These are phyloP conservation scores for Pheosia gnoma DNA, from an alignment of 2,888 invertebrate genomes.

Conservation along the genomic window DNA sequence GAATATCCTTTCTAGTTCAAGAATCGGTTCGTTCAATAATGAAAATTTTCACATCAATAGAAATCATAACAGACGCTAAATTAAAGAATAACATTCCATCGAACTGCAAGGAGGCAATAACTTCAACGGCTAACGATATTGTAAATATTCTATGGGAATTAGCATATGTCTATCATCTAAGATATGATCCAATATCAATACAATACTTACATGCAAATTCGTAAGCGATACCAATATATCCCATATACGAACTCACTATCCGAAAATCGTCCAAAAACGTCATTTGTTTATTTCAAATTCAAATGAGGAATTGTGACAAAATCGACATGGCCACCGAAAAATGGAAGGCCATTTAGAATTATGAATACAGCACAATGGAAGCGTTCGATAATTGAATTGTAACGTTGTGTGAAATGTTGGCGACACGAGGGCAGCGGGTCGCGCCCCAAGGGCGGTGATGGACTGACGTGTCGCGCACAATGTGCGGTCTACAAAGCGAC, in stretches of 20 bases:
- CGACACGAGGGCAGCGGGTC: slow-evolving; percentile 75
- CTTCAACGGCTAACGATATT: slow-evolving; percentile 58
- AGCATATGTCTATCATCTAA: slow-evolving; percentile 78
- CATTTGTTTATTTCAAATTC: slow-evolving; percentile 64
- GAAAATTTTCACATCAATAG: slow-evolving; percentile 69
- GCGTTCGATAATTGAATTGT: slow-evolving; percentile 73
- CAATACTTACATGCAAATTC: slow-evolving; percentile 74
- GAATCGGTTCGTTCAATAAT: slow-evolving; percentile 45
- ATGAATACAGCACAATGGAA: slow-evolving; percentile 64
- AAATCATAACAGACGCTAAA: slow-evolving; percentile 71
- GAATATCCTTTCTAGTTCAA: slow-evolving; percentile 65
- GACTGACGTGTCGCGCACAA: slow-evolving; percentile 57
- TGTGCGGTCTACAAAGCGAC: slow-evolving; percentile 74
- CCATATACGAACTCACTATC: slow-evolving; percentile 23
- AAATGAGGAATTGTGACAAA: slow-evolving; percentile 63
- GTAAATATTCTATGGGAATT: slow-evolving; percentile 63
- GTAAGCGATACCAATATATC: slow-evolving; percentile 66
- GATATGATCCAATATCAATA: slow-evolving; percentile 74
- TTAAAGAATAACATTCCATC: slow-evolving; percentile 78
- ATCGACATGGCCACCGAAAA: slow-evolving; percentile 70
- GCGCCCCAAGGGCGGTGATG: slow-evolving; percentile 68
- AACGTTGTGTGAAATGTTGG: slow-evolving; percentile 61
- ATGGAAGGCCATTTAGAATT: slow-evolving; percentile 62
- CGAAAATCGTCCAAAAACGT: slow-evolving; percentile 46
- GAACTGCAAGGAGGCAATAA: slow-evolving; percentile 49